phyloP scores from a whole-genome alignment of 2,888 invertebrate genomes.

The Seladonia tumulorum region DNA sequence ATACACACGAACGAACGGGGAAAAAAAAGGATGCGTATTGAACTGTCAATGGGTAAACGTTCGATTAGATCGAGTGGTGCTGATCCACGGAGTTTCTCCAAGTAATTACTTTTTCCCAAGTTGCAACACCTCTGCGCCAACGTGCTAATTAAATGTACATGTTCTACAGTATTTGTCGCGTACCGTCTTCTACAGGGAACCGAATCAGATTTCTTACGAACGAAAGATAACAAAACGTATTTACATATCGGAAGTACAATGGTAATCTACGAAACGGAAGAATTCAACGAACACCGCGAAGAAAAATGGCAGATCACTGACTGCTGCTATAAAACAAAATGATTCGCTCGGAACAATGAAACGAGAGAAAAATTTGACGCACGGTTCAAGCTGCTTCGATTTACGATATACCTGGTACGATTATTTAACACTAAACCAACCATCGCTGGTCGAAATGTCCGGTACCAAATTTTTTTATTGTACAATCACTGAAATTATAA shows the following conservation, averaged over 20 bases:
- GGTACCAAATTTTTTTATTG: not conserved
- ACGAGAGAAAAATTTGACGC: slow-evolving; percentile 65
- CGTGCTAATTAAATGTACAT: slow-evolving; percentile 36
- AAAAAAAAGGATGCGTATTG: slow-evolving; percentile 22
- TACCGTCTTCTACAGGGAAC: slow-evolving; percentile 6
- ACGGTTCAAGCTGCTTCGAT: slow-evolving; percentile 35
- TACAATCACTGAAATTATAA: no score
- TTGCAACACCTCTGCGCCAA: slow-evolving; percentile 2
- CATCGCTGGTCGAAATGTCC: not conserved
- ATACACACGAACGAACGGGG: slow-evolving; percentile 19
- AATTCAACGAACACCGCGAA: slow-evolving; percentile 47
- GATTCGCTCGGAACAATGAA: slow-evolving; percentile 59
- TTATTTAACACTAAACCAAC: not conserved
- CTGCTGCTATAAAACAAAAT: slow-evolving; percentile 55
- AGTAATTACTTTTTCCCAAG: not conserved
- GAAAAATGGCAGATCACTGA: slow-evolving; percentile 60
- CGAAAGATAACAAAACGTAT: slow-evolving; percentile 40
- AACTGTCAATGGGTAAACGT: slow-evolving; percentile 36
- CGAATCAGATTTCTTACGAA: slow-evolving; percentile 20
- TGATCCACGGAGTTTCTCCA: slow-evolving; percentile 8
- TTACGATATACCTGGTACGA: slow-evolving; percentile 14
- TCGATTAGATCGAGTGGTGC: slow-evolving; percentile 6
- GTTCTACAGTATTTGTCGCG: slow-evolving; percentile 8
- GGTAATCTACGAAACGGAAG: slow-evolving; percentile 46
- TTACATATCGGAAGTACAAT: slow-evolving; percentile 49